Base-by-base conservation (phyloP, 2,797 vertebrate species). In the Diglossa cyanea region DNA sequence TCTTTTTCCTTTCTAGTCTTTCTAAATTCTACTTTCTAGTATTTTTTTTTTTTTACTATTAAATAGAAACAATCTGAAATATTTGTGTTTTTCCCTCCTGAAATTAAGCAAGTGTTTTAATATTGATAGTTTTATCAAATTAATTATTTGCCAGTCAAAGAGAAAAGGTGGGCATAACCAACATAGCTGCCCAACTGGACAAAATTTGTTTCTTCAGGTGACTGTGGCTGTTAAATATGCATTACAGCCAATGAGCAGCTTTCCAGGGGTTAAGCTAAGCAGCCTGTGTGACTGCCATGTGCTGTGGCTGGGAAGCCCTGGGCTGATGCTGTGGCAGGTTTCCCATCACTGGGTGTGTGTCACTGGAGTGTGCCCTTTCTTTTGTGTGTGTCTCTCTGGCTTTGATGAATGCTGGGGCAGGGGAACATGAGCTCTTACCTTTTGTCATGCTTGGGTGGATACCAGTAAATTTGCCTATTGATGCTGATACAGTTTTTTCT, bases 401-500 rank as follows among this genome's bases (percentile, higher is more conserved):
- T 95, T 88, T 97, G 96, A 96, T 96, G 94, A 95, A 94, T 97
- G 87, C 71, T 7, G 12, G 87, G 68, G 63, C 83, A 83, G 70
- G 66, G 74, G 82, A 96, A 86, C 76, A 87, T 17, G 51, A 92
- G 81, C 92, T 89, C 90, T 96, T 96, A 94, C 93, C 86, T 95
- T 96, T 95, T 92, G 93, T 95, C 83, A 84, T 89, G 92, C 91
- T 97, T 95, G 95, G 39, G 65, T 94, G 80, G 88, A 93, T 94
- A 65, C 68, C 89, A 57, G 63, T 65, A 50, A 96, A 96, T 95
- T 96, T 97, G 93, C 93, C 83, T 90, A 35, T 81, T 96, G 95
- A 72, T 94, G 96, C 95, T 95, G 93, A 90, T 96, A 21, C 74
- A 79, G 91, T 94, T 97, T 97, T 97, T 96, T 97, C 78, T 92